Conservation (phyloP, 2,888 invertebrate species). For the Merodon equestris region DNA sequence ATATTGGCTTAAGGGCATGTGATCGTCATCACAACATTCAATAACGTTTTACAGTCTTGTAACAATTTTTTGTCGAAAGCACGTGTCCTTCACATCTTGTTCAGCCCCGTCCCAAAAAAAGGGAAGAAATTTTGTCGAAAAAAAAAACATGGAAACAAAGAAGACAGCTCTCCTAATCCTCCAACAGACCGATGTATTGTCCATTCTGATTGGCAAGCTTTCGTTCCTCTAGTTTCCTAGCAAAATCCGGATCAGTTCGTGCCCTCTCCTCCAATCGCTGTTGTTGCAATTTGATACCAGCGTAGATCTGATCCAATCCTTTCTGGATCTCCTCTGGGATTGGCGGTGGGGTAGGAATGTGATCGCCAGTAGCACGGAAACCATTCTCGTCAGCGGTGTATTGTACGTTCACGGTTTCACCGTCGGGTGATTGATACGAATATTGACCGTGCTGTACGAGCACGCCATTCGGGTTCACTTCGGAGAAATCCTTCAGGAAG, state of each 20-base stretch:
- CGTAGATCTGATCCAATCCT: constrained; percentile 91
- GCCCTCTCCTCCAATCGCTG: constrained; percentile 80
- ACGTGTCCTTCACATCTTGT: too few relatives aligned
- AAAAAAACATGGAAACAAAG: neutral
- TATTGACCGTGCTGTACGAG: constrained; percentile 89
- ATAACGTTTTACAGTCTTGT: too few relatives aligned
- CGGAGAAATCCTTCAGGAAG: constrained; percentile 85
- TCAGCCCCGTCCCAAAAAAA: neutral
- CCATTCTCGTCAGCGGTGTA: constrained; percentile 91
- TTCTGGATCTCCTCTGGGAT: constrained; percentile 92
- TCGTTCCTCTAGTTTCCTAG: constrained; percentile 77
- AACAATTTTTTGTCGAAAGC: too few relatives aligned
- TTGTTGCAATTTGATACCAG: constrained; percentile 84
- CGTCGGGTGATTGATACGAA: constrained; percentile 89
- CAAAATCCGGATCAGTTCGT: constrained; percentile 78
- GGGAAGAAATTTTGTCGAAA: constrained; percentile 11
- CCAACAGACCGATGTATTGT: constrained; percentile 80
- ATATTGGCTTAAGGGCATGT: too few relatives aligned
- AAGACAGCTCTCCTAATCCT: constrained; percentile 72
- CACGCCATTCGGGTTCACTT: constrained; percentile 82
- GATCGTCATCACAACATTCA: too few relatives aligned
- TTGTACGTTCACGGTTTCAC: constrained; percentile 85
- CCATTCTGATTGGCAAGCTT: constrained; percentile 82
- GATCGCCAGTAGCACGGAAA: constrained; percentile 89
- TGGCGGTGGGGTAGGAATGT: constrained; percentile 91